Evolutionary conservation across 2,888 invertebrate genomes (phyloP), one percentile per base, ranked within the genome.

Genomic region (Hypomecis punctinalis): DNA sequence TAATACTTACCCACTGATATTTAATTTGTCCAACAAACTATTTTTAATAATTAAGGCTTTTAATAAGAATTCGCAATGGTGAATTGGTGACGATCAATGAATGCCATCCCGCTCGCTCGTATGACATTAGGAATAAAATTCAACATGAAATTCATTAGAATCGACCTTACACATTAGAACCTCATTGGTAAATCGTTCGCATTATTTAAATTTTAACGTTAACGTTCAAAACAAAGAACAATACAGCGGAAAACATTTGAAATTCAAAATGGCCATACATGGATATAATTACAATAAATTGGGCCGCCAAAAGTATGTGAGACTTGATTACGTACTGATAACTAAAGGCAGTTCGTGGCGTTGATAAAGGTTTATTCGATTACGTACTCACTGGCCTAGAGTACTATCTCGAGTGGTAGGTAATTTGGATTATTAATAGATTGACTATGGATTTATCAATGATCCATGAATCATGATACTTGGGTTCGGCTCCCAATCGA

Each of bases 301-400:
- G 36, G 65, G 65, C 57, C 65, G 61, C 43, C 33, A 35, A 58
- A 46, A 46, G 46, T 47, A 49, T 46, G 54, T 63, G 55, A 36
- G 47, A 9, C 35, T 65, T 57, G 65, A 66, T 66, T 66, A 66
- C 51, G 39, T 37, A 48, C 51, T 61, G 65, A 66, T 66, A 66
- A n/a, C n/a, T n/a, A n/a, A n/a, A 66, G 49, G 46, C 47, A 56
- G 52, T 52, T 56, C 61, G 51, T 11, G 43, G 42, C 56, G 36
- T 65, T 57, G 65, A 65, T 65, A 65, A 65, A 39, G 59, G 48
- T 63, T 59, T 49, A 63, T 63, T 59, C 49, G 54, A 63, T 39
- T 49, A 55, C 48, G 45, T 49, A 55, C 48, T 13, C 40, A 63
- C 46, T 54, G 54, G 37, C 58, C 49, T 9, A 45, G 11, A 61